A percentile compares a stretch with the other conserved stretches of the same genome.
Conservation (phyloP, 2,888 invertebrate genomes). For the Aromia moschata region DNA sequence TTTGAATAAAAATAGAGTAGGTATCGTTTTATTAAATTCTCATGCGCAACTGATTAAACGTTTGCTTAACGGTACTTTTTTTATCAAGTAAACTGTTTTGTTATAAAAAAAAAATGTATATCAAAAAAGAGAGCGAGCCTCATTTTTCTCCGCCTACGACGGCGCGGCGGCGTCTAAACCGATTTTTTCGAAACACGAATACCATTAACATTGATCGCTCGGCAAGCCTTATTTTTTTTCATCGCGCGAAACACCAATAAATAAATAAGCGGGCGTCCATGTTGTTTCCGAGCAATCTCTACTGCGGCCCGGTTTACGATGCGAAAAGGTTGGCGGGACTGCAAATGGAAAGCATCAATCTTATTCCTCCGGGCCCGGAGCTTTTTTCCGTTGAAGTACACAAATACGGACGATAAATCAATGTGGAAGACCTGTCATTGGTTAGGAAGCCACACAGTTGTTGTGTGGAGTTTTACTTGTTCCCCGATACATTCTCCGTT, state of each 20-base stretch:
- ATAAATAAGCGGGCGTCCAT: constrained; percentile 19
- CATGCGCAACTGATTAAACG: too few relatives aligned
- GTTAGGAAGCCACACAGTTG: constrained; percentile 51
- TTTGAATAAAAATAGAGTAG: too few relatives aligned
- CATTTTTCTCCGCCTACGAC: too few relatives aligned
- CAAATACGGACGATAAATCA: constrained; percentile 63
- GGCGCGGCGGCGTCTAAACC: too few relatives aligned
- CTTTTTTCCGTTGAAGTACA: constrained; percentile 59
- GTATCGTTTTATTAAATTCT: too few relatives aligned
- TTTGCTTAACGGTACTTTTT: too few relatives aligned
- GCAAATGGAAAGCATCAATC: constrained; percentile 60
- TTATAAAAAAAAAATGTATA: too few relatives aligned
- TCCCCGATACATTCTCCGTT: constrained; percentile 37
- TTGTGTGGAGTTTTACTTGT: constrained; percentile 42
- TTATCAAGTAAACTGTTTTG: too few relatives aligned
- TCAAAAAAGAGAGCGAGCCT: too few relatives aligned
- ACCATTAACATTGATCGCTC: too few relatives aligned
- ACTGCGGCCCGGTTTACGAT: constrained; percentile 28
- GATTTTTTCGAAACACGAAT: too few relatives aligned
- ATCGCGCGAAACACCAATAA: constrained; percentile 18
- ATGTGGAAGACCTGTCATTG: constrained; percentile 61
- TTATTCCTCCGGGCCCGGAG: constrained; percentile 54
- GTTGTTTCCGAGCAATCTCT: constrained; percentile 14
- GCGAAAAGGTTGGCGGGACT: constrained; percentile 46
- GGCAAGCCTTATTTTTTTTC: background rate